A percentile compares a stretch with the other conserved stretches of the same genome.
phyloP scores from a whole-genome alignment of 2,113 vertebrate genomes.

The Alosa alosa region DNA sequence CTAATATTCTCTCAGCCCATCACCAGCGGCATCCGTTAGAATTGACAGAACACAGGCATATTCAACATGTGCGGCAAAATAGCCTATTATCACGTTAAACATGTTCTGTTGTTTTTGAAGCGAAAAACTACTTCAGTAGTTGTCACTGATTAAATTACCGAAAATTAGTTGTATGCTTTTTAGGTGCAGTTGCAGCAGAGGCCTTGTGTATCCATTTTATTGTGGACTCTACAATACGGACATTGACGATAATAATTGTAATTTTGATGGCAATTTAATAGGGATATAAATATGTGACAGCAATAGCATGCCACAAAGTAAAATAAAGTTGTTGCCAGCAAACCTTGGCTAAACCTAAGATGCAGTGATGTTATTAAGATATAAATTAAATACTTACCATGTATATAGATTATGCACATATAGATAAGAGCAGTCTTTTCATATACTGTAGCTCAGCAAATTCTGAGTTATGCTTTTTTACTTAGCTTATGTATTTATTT shows the following conservation, averaged over 20 bases:
- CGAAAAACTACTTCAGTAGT: background rate
- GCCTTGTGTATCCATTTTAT: background rate
- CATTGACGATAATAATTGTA: background rate
- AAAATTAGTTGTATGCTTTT: background rate
- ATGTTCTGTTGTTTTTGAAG: conserved; percentile 13
- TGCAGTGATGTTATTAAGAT: background rate
- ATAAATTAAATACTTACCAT: background rate
- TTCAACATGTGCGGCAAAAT: background rate
- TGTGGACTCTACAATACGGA: background rate
- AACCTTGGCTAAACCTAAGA: background rate
- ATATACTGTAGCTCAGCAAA: background rate
- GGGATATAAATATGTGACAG: background rate
- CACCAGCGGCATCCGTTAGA: background rate
- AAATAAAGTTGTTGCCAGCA: background rate
- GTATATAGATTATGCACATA: background rate
- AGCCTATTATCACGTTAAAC: background rate
- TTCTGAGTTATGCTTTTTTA: background rate
- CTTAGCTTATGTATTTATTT: background rate
- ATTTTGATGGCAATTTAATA: background rate
- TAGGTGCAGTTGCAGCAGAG: background rate
- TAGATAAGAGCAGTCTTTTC: background rate
- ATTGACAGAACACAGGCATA: background rate
- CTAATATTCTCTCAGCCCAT: background rate
- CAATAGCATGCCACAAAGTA: background rate
- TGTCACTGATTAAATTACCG: background rate